Conservation (phyloP, 30 jellyfish, hydroid and myxozoan genomes). For the Aurelia aurita complex sp. Pacific region DNA sequence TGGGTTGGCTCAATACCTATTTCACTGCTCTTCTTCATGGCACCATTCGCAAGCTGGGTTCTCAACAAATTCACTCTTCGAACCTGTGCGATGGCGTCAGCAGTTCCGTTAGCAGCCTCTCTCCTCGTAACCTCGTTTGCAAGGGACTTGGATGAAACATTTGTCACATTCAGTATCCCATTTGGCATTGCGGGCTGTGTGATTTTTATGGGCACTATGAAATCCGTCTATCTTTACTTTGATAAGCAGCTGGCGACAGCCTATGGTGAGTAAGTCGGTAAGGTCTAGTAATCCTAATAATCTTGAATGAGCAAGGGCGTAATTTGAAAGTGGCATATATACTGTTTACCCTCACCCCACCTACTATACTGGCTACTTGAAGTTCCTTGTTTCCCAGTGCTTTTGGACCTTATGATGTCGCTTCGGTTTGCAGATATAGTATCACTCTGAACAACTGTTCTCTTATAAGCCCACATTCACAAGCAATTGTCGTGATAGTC, state of each 20-base stretch:
- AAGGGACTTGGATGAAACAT: background rate
- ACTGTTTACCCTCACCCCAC: too few species aligned
- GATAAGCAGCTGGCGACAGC: slow-evolving; percentile 41
- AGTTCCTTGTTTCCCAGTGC: too few species aligned
- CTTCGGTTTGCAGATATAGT: too few species aligned
- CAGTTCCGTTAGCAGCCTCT: slow-evolving; percentile 21
- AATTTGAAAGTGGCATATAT: too few species aligned
- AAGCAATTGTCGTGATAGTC: too few species aligned
- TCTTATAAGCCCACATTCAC: too few species aligned
- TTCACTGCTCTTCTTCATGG: slow-evolving; percentile 24
- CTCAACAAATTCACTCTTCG: slow-evolving; percentile 20
- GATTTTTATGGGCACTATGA: background rate
- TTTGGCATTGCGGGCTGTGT: slow-evolving; percentile 28
- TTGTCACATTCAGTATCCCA: slow-evolving; percentile 39
- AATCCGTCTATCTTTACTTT: slow-evolving; percentile 22
- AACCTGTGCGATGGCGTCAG: slow-evolving; percentile 1
- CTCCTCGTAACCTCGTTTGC: slow-evolving; percentile 33
- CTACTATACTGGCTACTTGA: too few species aligned
- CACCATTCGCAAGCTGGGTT: slow-evolving; percentile 26
- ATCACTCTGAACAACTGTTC: too few species aligned
- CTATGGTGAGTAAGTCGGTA: slow-evolving; percentile 15
- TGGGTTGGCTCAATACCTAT: slow-evolving; percentile 60
- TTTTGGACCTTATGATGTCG: too few species aligned
- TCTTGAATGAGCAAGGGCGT: too few species aligned
- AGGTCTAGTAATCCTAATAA: too few species aligned